These are phyloP conservation scores for Sclerurus mexicanus DNA, from an alignment of 2,113 vertebrate species.

Conservation along the genomic window DNA sequence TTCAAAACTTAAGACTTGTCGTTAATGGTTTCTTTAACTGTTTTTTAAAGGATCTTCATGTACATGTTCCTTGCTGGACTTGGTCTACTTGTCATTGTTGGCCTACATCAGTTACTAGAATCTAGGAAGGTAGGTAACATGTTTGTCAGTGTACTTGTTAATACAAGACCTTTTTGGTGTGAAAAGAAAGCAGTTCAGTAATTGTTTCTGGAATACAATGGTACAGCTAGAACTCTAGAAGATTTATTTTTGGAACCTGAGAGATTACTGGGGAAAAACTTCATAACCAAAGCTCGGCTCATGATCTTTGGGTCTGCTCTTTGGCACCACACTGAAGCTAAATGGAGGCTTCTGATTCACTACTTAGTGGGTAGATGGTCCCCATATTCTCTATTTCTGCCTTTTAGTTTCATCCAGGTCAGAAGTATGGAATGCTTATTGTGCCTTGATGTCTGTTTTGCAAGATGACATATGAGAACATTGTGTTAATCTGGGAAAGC, in stretches of 20 bases:
- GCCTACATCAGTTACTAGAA: slow-evolving; percentile 94
- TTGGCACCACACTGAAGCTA: background rate
- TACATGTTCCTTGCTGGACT: slow-evolving; percentile 96
- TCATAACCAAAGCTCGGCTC: background rate
- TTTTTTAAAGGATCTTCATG: slow-evolving; percentile 89
- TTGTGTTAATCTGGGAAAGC: background rate
- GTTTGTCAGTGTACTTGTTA: background rate
- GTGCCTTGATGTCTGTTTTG: background rate
- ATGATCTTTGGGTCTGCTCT: background rate
- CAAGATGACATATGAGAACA: background rate
- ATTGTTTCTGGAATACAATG: background rate
- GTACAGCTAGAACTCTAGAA: background rate
- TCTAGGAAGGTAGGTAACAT: slow-evolving; percentile 87
- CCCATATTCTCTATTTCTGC: background rate
- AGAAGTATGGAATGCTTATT: background rate
- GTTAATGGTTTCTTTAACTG: background rate
- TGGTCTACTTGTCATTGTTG: slow-evolving; percentile 88
- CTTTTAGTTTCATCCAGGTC: background rate
- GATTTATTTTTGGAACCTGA: background rate
- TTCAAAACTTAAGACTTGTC: background rate
- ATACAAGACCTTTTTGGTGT: background rate
- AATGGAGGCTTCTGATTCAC: background rate
- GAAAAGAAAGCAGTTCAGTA: background rate
- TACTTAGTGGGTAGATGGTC: background rate
- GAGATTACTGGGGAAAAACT: background rate